Base-by-base conservation (phyloP, 2,113 vertebrate genomes). In the Pholis gunnellus region DNA sequence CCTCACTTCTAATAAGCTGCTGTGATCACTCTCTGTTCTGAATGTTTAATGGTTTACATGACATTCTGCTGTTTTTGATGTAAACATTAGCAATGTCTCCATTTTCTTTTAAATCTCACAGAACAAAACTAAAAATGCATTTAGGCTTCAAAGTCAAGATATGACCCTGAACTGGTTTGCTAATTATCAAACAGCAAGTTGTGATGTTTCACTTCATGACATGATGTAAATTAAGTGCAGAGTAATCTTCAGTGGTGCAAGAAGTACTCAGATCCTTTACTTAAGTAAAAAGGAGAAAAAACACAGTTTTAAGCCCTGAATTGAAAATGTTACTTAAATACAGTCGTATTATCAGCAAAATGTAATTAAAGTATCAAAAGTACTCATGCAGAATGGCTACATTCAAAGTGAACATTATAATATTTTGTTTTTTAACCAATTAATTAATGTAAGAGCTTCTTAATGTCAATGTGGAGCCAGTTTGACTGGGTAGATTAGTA, bases 31-130 rank as follows among this genome's bases (percentile, higher is more conserved):
- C 36, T 67, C 13, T 4, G n/a, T 17, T 57, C 31, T 64, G 4
- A 29, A 40, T 13, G 72, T 83, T 73, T 65, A 79, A 89, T 79
- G 38, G 88, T 88, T 88, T 67, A 75, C 74, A 78, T 38, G 66
- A 73, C 50, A 31, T 36, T 20, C 50, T 68, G 63, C 17, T 84
- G 79, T 88, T 89, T 78, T 82, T 22, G 75, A 46, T 6, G 52
- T 82, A 78, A 89, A 88, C 85, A 79, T 44, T 27, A 67, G n/a
- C 27, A 9, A 42, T 48, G n/a, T 29, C 64, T 40, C 14, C 25
- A 52, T 67, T 50, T 72, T 10, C 6, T 44, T 13, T 44, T 1
- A 20, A 25, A 40, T 56, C 17, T 72, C 59, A 34, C 61, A 57
- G 36, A 50, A 10, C 8, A 11, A 20, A 56, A 38, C 17, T 5